phyloP scores from a whole-genome alignment of 2,797 vertebrate species.

The Tadarida brasiliensis region DNA sequence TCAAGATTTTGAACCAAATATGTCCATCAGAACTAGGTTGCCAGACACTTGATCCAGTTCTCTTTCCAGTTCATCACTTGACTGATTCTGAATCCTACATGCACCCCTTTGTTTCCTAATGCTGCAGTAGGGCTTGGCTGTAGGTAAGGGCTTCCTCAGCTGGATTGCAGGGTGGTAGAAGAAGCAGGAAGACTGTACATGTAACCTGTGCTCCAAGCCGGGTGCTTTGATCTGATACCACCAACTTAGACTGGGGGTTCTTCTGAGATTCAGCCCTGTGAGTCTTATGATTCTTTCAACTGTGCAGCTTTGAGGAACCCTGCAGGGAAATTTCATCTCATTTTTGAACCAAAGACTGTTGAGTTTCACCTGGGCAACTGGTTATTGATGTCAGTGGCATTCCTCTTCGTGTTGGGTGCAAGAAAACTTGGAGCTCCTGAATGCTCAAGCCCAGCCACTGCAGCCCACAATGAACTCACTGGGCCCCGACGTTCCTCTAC shows the following conservation, averaged over 20 bases:
- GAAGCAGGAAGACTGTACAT: neutral
- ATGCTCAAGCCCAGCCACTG: neutral
- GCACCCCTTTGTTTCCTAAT: neutral
- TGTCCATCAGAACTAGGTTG: neutral
- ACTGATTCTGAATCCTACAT: neutral
- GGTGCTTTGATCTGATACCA: too few relatives aligned
- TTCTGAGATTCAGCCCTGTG: neutral
- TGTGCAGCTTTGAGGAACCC: neutral
- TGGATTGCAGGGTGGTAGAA: neutral
- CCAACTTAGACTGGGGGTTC: neutral
- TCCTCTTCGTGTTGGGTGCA: neutral
- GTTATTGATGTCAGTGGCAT: neutral
- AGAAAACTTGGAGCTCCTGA: neutral
- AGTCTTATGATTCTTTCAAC: neutral
- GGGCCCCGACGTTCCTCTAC: neutral
- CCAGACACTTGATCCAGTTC: neutral
- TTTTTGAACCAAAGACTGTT: neutral
- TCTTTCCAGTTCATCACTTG: neutral
- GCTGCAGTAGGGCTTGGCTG: neutral
- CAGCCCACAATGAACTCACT: neutral
- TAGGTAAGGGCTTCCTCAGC: neutral
- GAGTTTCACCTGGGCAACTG: neutral
- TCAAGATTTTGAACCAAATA: neutral
- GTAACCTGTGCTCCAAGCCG: neutral
- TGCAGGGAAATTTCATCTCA: neutral